Base-by-base conservation (phyloP, 2,888 invertebrate genomes). In the Epinotia nisella region DNA sequence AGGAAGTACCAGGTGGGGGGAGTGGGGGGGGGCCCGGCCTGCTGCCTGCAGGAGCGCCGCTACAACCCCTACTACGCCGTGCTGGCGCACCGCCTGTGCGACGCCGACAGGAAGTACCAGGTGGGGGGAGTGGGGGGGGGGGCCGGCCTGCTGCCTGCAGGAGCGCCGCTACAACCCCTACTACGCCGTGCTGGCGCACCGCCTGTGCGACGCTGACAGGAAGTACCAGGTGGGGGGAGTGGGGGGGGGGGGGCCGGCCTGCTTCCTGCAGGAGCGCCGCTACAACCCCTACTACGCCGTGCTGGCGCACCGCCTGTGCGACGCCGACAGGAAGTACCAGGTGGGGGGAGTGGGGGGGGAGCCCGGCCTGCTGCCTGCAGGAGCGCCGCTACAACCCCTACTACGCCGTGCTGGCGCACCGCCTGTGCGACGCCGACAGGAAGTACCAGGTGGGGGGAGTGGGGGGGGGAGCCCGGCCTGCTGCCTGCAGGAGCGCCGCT, bases 31-130 rank as follows among this genome's bases (percentile, higher is more conserved):
- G n/a, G n/a, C n/a, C n/a, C 98, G 41, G 96, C 97, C 75, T 98
- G 99, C 85, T 97, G 97, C 74, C 88, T 98, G 0, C 96, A 96
- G 78, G 98, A 98, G 87, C 96, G 95, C 76, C 86, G 85, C 0
- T 97, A 95, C 83, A 99, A 99, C 92, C 97, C 97, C 0, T 99
- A 97, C 91, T 99, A 99, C 85, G 95, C 96, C 0, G 94, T 96
- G 75, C 90, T 98, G 62, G 95, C 96, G 0, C 95, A 96, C 83
- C 97, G 97, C 81, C 96, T 99, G 78, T 98, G 98, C 86, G 95
- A 96, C 75, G 95, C 94, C 79, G 96, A 99, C 80, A 94, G 98
- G 76, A 97, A 97, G 87, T 98, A 96, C 88, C 96, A 96, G 95
- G 97, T n/a, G n/a, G n/a, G n/a, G n/a, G n/a, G n/a, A 98, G 84